phyloP scores from a whole-genome alignment of 2,113 vertebrate species.

The Nannospalax galili region DNA sequence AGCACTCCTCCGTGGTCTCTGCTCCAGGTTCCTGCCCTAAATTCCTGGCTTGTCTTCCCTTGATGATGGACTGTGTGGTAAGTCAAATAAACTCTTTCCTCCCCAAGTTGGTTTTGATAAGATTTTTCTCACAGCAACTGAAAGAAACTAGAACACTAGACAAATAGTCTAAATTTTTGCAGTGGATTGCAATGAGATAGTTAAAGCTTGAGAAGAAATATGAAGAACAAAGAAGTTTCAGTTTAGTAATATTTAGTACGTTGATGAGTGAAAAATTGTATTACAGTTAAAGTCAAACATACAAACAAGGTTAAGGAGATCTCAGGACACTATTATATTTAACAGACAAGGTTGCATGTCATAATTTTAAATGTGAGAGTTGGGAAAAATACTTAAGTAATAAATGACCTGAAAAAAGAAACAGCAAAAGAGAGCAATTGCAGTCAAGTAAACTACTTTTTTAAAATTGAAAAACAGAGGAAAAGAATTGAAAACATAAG shows the following conservation, averaged over 20 bases:
- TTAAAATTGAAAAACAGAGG: neutral
- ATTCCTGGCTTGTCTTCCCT: no score
- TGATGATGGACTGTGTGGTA: no score
- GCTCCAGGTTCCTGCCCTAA: no score
- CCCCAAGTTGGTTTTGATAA: no score
- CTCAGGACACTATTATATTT: neutral
- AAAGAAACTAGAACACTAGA: no score
- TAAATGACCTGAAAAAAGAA: neutral
- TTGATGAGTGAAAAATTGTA: neutral
- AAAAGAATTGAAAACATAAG: neutral
- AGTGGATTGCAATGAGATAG: neutral
- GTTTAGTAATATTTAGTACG: neutral
- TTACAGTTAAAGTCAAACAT: neutral
- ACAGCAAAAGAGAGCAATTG: neutral
- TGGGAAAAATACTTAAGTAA: neutral
- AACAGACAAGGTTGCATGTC: neutral
- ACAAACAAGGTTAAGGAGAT: neutral
- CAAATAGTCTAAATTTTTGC: neutral
- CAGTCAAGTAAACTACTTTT: neutral
- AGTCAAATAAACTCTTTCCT: no score
- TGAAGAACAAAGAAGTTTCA: neutral
- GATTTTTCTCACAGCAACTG: no score
- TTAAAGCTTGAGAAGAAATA: neutral
- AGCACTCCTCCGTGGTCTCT: no score
- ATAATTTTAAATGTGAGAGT: neutral